A percentile compares a stretch with the other conserved stretches of the same genome.
phyloP scores from a whole-genome alignment of 2,797 vertebrate genomes.

The Dendrocincla fuliginosa region DNA sequence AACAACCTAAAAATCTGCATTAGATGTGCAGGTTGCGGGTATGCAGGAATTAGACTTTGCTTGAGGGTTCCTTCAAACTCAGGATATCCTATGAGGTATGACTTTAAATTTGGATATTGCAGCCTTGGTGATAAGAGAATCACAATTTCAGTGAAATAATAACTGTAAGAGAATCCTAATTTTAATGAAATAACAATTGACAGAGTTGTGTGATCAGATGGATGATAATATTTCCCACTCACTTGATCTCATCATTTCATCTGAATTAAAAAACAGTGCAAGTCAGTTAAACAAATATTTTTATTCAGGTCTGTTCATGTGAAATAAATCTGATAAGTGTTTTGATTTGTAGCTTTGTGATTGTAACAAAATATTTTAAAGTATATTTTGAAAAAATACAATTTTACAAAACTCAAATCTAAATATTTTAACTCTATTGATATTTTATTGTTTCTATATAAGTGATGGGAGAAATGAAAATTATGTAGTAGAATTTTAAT shows the following conservation, averaged over 20 bases:
- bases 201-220: accelerated
- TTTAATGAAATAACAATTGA: background rate
- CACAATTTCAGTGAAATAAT: background rate
- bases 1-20: background rate
- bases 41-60: background rate
- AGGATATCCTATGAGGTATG: background rate
- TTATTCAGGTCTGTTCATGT: background rate
- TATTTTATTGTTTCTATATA: background rate
- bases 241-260: background rate
- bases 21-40: background rate
- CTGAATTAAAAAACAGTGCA: background rate
- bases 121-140: background rate
- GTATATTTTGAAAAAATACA: background rate
- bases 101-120: slow-evolving; percentile 12
- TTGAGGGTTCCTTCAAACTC: background rate
- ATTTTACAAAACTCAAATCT: background rate
- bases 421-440: background rate
- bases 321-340: background rate
- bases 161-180: background rate
- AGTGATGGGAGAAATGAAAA: background rate
- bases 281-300: background rate
- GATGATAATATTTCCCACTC: background rate
- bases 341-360: background rate
- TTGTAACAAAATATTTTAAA: background rate
- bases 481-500: background rate